Base-by-base conservation (phyloP, 2,888 invertebrate genomes). In the Leptinotarsa rubiginosa region DNA sequence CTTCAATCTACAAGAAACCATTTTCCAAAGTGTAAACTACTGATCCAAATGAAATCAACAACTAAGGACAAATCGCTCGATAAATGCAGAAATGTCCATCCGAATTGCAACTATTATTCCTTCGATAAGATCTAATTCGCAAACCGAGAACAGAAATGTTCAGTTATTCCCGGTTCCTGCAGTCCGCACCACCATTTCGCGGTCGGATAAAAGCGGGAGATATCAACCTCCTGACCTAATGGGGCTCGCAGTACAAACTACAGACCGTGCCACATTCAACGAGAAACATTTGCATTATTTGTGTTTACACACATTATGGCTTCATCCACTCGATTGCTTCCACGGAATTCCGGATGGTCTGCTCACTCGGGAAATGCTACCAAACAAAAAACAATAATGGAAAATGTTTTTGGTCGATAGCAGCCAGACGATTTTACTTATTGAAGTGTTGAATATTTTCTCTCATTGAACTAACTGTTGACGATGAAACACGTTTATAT, bases 161-260 rank as follows among this genome's bases (percentile, higher is more conserved):
- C 62, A 62, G 31, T 31, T 41, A 62, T 62, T n/a, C 41, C 62
- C 41, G 12, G 41, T n/a, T 62, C 41, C 62, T 62, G 41, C 62
- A 25, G 62, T 62, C 62, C 62, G 12, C 41, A 41, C 16, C 62
- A 25, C 31, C 62, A 15, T 59, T 69, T 56, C 41, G 69, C 22
- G 69, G 69, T 59, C 69, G 47, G 56, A 69, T 69, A 56, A 68
- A 69, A 69, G 31, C 54, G 18, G 59, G 47, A 56, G 56, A 69
- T 69, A 69, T 56, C 69, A 69, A 56, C 69, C 69, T 56, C 20
- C 54, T 54, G 54, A 54, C 68, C 68, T 68, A 68, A 69, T 69
- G 69, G 69, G 47, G 69, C 56, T 69, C 47, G 20, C 22, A 69
- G 41, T 56, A 31, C 56, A 13, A 56, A 56, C 25, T 41, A 62